Base-by-base conservation (phyloP, 2,888 invertebrate genomes). In the Andricus curvator region DNA sequence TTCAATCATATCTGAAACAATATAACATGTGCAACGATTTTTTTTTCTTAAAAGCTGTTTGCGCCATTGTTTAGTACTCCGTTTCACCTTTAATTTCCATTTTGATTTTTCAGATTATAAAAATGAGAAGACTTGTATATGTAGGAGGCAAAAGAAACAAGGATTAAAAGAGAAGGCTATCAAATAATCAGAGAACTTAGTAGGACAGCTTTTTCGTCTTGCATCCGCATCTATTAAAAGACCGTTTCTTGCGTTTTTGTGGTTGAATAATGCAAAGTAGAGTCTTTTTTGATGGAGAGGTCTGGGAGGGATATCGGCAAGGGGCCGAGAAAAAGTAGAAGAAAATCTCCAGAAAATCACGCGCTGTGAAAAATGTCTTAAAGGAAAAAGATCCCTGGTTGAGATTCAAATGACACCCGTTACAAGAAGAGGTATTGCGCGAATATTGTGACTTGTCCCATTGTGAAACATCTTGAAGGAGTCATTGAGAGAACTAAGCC, bases 401-500 rank as follows among this genome's bases (percentile, higher is more conserved):
- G 56, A 74, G 56, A 74, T 74, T 56, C 56, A 74, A 56, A 74
- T 74, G 74, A 74, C 74, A 74, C 51, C n/a, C 56, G 33, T 33
- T 74, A 74, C n/a, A 74, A 74, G 74, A n/a, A 56, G 56, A 51
- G n/a, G 33, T 56, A 74, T 74, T 74, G 51, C 74, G 33, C 9
- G 70, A 74, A 74, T 74, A 74, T 74, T 74, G 33, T 56, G 33
- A 56, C 74, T 74, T 74, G 15, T 4, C 56, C 22, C 56, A 15
- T 37, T 33, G n/a, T 51, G 74, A 56, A 33, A 74, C 56, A 56
- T 74, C 74, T 56, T 74, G n/a, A 51, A 33, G 48, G n/a, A 56
- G 74, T 33, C 11, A 74, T 74, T 74, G 56, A 56, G 33, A 9
- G 13, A n/a, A 51, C 74, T 56, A 74, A 56, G 56, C n/a, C 51